Evolutionary conservation across 2,797 vertebrate species (phyloP), one percentile per base, ranked within the genome.

Genomic region (Danio kyathit): DNA sequence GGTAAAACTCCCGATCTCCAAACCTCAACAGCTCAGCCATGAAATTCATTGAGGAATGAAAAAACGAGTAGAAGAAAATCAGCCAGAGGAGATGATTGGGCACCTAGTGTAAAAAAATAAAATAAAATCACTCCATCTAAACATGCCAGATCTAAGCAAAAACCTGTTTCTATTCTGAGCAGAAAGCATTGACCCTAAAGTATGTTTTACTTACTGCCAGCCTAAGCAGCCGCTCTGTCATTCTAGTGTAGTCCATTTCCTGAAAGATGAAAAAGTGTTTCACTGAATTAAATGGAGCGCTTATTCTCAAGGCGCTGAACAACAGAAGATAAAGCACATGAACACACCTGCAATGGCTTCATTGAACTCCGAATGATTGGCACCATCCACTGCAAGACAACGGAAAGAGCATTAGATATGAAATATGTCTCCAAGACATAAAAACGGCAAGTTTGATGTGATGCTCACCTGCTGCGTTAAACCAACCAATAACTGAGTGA

Each of bases 21-120:
- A 98, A 98, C 84, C 90, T 90, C 92, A 97, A 87, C 83, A 98
- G 87, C 88, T 98, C 97, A 0, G 96, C 97, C 29, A 91, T 86
- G 2, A 95, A 95, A 66, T 98, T 98, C 89, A 97, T 88, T 44
- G 95, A 96, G 2, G 97, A 98, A 85, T 98, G 97, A 88, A 98
- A 98, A 90, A 97, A 95, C 90, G 91, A 96, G 89, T 98, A 98
- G 92, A 98, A 98, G 91, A 97, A 98, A 85, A 98, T 96, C 80
- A 98, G 90, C 97, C 97, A 98, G 88, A 98, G 92, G 77, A 98
- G 84, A 87, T 98, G 97, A 82, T 98, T 98, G 49, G 97, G 97
- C 71, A 98, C 96, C 97, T 98, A 87, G 6, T 12, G 38, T 48
- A 57, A 10, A 69, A 54, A 74, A 0, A 43, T 7, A 41, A n/a